Evolutionary conservation across 2,888 invertebrate species (phyloP).

Genomic region (Platycnemis pennipes): DNA sequence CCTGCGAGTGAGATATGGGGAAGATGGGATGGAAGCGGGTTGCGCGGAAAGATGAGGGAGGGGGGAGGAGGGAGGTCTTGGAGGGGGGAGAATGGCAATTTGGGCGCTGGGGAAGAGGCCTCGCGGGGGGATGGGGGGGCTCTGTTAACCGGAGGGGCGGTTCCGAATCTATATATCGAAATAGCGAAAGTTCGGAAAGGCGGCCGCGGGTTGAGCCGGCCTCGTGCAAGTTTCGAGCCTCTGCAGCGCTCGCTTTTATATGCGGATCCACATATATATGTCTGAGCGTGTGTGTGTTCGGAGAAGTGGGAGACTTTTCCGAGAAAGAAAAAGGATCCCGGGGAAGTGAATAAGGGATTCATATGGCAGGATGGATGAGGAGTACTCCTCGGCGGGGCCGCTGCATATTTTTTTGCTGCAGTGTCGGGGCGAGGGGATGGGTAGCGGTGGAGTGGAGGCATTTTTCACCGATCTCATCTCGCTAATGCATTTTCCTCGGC

Average conservation of each 20-base stretch:
- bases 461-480: slow-evolving; percentile 16
- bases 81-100: not conserved
- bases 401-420: not conserved
- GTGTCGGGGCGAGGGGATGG: not conserved
- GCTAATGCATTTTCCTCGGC: slow-evolving; percentile 3
- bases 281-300: not conserved
- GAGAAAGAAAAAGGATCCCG: not conserved
- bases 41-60: not conserved
- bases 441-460: not conserved
- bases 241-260: not conserved
- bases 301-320: not conserved
- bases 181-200: slow-evolving; percentile 16
- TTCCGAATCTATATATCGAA: not conserved
- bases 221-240: not conserved
- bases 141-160: not conserved
- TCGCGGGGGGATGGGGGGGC: not conserved
- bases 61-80: not conserved
- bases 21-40: not conserved
- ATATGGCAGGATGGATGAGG: not conserved
- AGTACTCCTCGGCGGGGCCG: not conserved
- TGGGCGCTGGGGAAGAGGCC: not conserved
- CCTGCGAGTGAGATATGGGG: slow-evolving; percentile 34
- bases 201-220: not conserved
- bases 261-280: not conserved
- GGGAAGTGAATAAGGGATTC: not conserved